These are phyloP conservation scores for Ischnus inquisitorius DNA, from an alignment of 2,888 invertebrate genomes.

Conservation along the genomic window DNA sequence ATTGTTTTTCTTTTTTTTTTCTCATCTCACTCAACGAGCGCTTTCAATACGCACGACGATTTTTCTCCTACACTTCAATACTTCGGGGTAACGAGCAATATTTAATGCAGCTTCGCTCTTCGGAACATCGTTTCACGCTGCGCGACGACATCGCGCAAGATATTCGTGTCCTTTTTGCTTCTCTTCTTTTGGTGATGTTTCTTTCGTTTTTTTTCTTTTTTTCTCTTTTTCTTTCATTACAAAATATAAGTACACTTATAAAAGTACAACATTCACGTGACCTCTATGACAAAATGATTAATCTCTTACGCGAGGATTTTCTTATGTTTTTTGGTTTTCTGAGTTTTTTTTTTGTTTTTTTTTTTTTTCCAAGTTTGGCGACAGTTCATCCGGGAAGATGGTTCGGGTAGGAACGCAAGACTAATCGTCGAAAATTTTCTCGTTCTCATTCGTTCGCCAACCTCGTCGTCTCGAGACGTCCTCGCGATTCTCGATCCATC, in stretches of 20 bases:
- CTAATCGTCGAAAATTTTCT: neutral
- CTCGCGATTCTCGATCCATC: slow-evolving; percentile 6
- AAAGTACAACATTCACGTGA: slow-evolving; percentile 78
- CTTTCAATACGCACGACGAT: slow-evolving; percentile 10
- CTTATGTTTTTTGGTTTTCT: too few species aligned
- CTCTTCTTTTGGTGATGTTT: too few species aligned
- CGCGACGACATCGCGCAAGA: slow-evolving; percentile 46
- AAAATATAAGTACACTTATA: slow-evolving; percentile 82
- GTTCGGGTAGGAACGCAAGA: slow-evolving; percentile 51
- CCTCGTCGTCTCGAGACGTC: too few species aligned
- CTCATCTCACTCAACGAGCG: slow-evolving; percentile 31
- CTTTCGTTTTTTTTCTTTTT: too few species aligned
- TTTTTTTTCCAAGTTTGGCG: slow-evolving; percentile 33
- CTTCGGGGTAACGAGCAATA: slow-evolving; percentile 45
- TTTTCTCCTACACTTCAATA: slow-evolving; percentile 35
- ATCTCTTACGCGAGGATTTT: slow-evolving; percentile 53
- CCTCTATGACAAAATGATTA: slow-evolving; percentile 65
- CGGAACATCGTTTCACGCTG: slow-evolving; percentile 20
- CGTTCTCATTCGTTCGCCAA: too few species aligned
- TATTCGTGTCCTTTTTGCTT: neutral
- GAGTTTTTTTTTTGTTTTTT: slow-evolving; percentile 26
- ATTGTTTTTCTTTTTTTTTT: neutral
- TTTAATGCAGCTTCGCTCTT: slow-evolving; percentile 10
- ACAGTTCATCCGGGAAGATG: slow-evolving; percentile 56
- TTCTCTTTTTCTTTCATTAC: slow-evolving; percentile 71